Percentiles rank a stretch among this genome's conserved stretches.
phyloP scores from a whole-genome alignment of 2,113 vertebrate species.

The Zosterops lateralis region DNA sequence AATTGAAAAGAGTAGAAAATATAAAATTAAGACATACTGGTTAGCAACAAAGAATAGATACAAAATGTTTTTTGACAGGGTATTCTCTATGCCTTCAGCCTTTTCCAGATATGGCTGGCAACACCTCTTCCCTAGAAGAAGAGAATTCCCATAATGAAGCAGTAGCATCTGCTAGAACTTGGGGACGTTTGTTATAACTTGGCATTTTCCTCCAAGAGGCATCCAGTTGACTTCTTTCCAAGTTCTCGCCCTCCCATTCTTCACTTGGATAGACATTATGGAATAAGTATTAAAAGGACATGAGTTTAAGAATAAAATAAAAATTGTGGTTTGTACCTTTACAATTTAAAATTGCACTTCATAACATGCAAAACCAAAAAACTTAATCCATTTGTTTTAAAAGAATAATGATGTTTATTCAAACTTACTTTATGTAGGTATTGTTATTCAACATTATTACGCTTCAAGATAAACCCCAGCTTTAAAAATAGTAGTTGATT shows the following conservation, averaged over 20 bases:
- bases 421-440: background rate
- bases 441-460: background rate
- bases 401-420: background rate
- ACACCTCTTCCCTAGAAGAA: background rate
- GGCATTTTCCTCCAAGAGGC: background rate
- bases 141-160: background rate
- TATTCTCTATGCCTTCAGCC: background rate
- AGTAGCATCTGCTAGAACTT: background rate
- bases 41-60: background rate
- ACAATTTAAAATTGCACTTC: background rate
- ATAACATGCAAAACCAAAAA: background rate
- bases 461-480: background rate
- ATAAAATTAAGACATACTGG: background rate
- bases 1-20: background rate
- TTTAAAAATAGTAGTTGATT: background rate
- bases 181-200: background rate
- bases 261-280: background rate
- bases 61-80: background rate
- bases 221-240: background rate
- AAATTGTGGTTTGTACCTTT: background rate
- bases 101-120: background rate
- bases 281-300: background rate
- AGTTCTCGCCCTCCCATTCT: background rate
- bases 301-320: background rate
- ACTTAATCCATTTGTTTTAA: background rate